Evolutionary conservation across 53 echinoderm and acorn worm genomes (phyloP).

Genomic region (Hippasteria phrygiana): DNA sequence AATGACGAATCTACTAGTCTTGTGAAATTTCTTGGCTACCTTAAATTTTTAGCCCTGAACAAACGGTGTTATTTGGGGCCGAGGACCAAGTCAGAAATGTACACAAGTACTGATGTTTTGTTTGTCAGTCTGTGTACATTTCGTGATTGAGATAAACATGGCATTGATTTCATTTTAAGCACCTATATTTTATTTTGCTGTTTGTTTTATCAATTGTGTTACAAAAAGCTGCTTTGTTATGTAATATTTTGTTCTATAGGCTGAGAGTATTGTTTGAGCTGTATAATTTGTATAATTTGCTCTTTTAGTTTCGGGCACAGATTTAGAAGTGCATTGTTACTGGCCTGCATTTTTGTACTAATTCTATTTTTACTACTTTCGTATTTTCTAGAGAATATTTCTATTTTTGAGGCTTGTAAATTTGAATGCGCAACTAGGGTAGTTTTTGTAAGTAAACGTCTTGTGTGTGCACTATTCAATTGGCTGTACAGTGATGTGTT

Average conservation of each 20-base stretch:
- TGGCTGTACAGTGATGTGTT: background rate
- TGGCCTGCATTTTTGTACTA: background rate
- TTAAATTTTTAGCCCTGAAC: too few relatives aligned
- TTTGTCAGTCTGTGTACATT: background rate
- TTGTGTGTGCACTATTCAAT: background rate
- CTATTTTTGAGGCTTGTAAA: background rate
- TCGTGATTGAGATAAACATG: background rate
- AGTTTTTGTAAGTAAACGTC: background rate
- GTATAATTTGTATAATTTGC: background rate
- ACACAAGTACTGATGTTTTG: background rate
- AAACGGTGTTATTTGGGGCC: slow-evolving; percentile 5
- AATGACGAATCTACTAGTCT: too few relatives aligned
- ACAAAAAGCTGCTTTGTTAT: background rate
- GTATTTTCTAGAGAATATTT: background rate
- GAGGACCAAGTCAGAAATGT: background rate
- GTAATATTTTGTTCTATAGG: background rate
- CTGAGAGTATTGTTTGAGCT: background rate
- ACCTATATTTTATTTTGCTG: background rate
- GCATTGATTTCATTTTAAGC: background rate
- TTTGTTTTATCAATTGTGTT: background rate
- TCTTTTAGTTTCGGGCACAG: background rate
- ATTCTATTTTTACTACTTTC: background rate
- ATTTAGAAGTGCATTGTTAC: background rate
- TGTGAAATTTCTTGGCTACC: too few relatives aligned
- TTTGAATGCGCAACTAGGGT: background rate